Evolutionary conservation across 2,113 vertebrate genomes (phyloP), one percentile per base, ranked within the genome.

Genomic region (Vulpes ferrilata): DNA sequence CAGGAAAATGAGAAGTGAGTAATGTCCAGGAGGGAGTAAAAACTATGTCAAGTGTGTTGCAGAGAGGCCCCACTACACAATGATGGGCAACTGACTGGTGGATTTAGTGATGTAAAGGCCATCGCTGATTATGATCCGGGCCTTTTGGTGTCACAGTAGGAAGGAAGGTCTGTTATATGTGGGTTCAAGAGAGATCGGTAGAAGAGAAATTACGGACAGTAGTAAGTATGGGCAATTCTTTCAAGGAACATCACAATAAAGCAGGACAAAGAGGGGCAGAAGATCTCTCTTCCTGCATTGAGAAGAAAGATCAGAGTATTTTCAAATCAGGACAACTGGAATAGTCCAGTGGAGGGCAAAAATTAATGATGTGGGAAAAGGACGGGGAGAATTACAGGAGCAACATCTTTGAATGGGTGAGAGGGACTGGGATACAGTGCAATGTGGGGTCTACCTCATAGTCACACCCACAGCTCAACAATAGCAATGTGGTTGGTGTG

Each of bases 401-500:
- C 48, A 23, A 20, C 2, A 32, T 53, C 69, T 22, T 62, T 79
- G 69, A 82, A 22, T 15, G 13, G 51, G 30, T 20, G 48, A 23
- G 3, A 6, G 23, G 20, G 27, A 53, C 32, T 22, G 25, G 71
- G 53, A 15, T 55, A 17, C 5, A 11, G 13, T 12, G 22, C 23
- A 30, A 30, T 3, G 0, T 1, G 7, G 13, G 27, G 38, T 38
- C n/a, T 4, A 25, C 62, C 38, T 85, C 86, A 43, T 11, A 57
- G 35, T 11, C 10, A 16, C 38, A 30, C 4, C 32, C n/a, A 71
- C 20, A 79, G 55, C n/a, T 90, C 69, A 90, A 17, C 55, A 62
- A 4, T 3, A 62, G 53, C 16, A 5, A 1, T 2, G 0, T 3
- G 2, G 60, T 0, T 7, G 0, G 69, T 0, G 0, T 43, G 55